Evolutionary conservation across 2,113 vertebrate species (phyloP).

Genomic region (Dolichotis patagonum): DNA sequence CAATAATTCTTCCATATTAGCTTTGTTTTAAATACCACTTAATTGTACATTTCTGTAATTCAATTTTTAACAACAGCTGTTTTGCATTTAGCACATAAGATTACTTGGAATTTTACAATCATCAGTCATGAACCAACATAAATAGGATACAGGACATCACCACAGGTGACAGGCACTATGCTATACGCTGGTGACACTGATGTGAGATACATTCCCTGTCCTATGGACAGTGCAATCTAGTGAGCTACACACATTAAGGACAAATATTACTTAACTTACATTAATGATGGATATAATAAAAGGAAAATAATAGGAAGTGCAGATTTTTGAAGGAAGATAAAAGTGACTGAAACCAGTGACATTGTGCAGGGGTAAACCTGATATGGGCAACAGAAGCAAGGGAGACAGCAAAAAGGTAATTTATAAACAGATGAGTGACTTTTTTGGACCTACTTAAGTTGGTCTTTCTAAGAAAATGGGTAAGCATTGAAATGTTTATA

Average conservation of each 20-base stretch:
- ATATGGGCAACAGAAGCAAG: neutral
- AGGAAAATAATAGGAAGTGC: neutral
- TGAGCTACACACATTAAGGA: neutral
- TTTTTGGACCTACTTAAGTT: neutral
- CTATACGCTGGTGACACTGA: neutral
- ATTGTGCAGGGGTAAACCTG: neutral
- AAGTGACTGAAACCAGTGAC: neutral
- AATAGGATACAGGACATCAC: neutral
- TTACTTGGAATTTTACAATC: neutral
- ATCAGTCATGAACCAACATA: neutral
- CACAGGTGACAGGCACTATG: neutral
- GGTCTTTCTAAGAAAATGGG: neutral
- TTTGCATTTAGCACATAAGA: neutral
- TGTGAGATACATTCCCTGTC: neutral
- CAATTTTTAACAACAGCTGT: neutral
- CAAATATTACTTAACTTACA: neutral
- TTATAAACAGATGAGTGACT: neutral
- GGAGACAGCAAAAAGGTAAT: neutral
- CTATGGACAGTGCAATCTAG: neutral
- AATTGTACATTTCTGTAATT: neutral
- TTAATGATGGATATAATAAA: neutral
- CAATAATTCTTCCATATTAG: neutral
- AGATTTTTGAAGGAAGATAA: neutral
- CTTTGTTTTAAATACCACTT: neutral
- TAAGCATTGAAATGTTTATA: neutral